Base-by-base conservation (phyloP, 1,140 invertebrate genomes). In the Drosophila orena region DNA sequence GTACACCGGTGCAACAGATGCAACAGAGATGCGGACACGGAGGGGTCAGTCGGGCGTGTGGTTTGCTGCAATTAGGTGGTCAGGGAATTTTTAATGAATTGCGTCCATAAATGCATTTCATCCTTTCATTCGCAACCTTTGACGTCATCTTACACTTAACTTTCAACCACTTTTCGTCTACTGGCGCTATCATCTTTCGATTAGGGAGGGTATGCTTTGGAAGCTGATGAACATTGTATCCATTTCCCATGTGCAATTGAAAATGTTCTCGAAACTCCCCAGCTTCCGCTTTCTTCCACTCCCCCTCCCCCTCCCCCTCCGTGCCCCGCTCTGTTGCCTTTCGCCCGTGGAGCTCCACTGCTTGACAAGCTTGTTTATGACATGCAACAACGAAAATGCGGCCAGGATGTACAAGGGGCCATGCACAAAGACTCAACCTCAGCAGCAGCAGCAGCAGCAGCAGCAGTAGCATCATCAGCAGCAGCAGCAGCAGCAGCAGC, bases 341-440 rank as follows among this genome's bases (percentile, higher is more conserved):
- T 44, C 20, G 22, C 2, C 15, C 14, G 17, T 35, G 40, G 37
- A 37, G 57, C 22, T 6, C 50, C n/a, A n/a, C n/a, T 43, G 47
- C 10, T 50, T 64, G 43, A 65, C 71, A 58, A 24, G 52, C 73
- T 76, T 76, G 72, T 76, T 76, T 76, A 76, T 76, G 72, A 66
- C 72, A 66, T 58, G 53, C 72, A 58, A 66, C 72, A 58, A 66
- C 60, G 61, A 64, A 64, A 74, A 74, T 73, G 71, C 38, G 69
- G 43, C 69, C 43, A 55, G 50, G 52, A 73, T 30, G 64, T 43
- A 22, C 30, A 50, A 35, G 35, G 34, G 64, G 50, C 49, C 59
- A 40, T 20, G 47, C 44, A 20, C 49, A 54, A 20, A 40, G 44
- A 40, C 15, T 20, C 11, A 17, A 14, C 11, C 37, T 5, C 37